Base-by-base conservation (phyloP, 2,888 invertebrate species). In the Morpho deidamia region DNA sequence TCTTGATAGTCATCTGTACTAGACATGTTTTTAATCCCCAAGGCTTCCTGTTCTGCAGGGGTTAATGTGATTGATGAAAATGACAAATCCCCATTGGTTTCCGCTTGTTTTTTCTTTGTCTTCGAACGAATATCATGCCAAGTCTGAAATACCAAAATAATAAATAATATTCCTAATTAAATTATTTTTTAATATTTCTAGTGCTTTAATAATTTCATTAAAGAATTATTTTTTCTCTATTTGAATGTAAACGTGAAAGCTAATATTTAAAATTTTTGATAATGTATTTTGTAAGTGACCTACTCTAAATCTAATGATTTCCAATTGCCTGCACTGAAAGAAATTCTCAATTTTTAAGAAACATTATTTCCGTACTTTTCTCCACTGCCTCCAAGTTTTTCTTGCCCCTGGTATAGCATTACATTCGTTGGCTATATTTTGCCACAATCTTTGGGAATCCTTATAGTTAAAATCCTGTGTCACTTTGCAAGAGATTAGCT, bases 371-470 rank as follows among this genome's bases (percentile, higher is more conserved):
- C 63, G 14, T 71, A 87, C 88, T 74, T 86, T 88, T 69, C 78
- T 74, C 88, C 87, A 88, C 61, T 86, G 86, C 42, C 75, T 75
- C 88, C 88, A 88, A 58, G 82, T 83, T 71, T 88, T 88, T 39
- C 64, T 78, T 0, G 85, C 83, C 8, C 88, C 88, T 11, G 83
- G 78, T 53, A 85, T 69, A 35, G 81, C 67, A 62, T 88, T 88
- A 49, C 81, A 84, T 61, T 86, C 80, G 40, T 66, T 72, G n/a
- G 87, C 76, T 55, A 88, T 82, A 32, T 60, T 73, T 53, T 77
- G 74, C 88, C 88, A 88, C 34, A 85, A 62, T 51, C 68, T 72
- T 53, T 84, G 84, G 1, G 78, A 81, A 56, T 86, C 85, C 50
- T 68, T 75, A 44, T 78, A 72, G 33, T 66, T 80, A 50, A 85